phyloP scores from a whole-genome alignment of 2,797 vertebrate species.

The Toxotes lorentzi region DNA sequence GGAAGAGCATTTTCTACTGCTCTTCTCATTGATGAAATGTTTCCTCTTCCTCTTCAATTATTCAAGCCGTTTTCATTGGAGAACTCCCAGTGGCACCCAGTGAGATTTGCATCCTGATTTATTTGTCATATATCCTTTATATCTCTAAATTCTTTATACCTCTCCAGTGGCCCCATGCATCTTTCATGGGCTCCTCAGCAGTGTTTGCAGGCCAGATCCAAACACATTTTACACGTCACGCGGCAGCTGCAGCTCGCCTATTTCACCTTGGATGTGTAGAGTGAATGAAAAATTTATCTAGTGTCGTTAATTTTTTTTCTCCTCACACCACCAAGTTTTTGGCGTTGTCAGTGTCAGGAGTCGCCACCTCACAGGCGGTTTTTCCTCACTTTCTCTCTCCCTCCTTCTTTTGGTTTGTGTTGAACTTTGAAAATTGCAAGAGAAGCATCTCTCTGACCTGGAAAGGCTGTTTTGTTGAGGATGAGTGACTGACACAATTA shows the following conservation, averaged over 20 bases:
- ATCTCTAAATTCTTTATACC: conserved; percentile 89
- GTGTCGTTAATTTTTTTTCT: conserved; percentile 71
- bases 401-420: conserved; percentile 38
- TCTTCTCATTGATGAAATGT: conserved; percentile 87
- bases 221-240: conserved; percentile 85
- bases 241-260: conserved; percentile 67
- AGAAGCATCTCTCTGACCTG: conserved; percentile 74
- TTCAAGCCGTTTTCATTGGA: conserved; percentile 86
- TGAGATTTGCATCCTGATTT: conserved; percentile 90
- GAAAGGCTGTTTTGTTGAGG: conserved; percentile 68
- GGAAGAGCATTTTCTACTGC: conserved; percentile 70
- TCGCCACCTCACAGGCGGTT: conserved; percentile 55
- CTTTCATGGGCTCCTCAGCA: conserved; percentile 83
- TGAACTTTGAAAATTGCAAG: conserved; percentile 70
- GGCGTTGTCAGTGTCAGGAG: conserved; percentile 59
- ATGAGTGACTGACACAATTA: conserved; percentile 78
- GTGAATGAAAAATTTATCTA: conserved; percentile 81
- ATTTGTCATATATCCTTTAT: conserved; percentile 91
- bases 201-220: conserved; percentile 82
- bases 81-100: conserved; percentile 84
- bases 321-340: conserved; percentile 70
- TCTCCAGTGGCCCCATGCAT: conserved; percentile 86
- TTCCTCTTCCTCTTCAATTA: conserved; percentile 86
- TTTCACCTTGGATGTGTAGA: conserved; percentile 80
- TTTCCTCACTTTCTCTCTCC: background rate